Percentiles rank a stretch among this genome's conserved stretches.
phyloP scores from a whole-genome alignment of 2,888 invertebrate genomes.

The Drosophila mayaguana region DNA sequence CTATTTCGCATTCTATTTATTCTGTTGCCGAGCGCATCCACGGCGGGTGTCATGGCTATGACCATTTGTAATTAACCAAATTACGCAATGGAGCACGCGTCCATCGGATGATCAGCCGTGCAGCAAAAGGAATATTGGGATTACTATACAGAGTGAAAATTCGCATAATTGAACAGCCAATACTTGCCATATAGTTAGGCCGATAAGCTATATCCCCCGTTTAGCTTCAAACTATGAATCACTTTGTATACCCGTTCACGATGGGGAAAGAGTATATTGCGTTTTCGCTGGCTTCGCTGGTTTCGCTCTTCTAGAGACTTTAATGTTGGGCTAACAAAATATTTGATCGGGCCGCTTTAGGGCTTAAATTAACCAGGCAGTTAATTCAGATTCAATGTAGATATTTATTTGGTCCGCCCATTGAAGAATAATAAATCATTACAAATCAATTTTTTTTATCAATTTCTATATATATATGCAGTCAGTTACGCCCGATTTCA shows the following conservation, averaged over 20 bases:
- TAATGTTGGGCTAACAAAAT: background rate
- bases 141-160: background rate
- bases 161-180: background rate
- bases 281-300: background rate
- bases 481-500: no score
- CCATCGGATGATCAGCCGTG: slow-evolving; percentile 8
- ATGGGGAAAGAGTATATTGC: background rate
- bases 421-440: no score
- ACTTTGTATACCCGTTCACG: background rate
- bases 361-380: no score
- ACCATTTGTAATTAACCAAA: slow-evolving; percentile 34
- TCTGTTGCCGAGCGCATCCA: slow-evolving; percentile 37
- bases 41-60: slow-evolving; percentile 22
- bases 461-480: no score
- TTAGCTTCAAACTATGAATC: background rate
- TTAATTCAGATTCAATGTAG: no score
- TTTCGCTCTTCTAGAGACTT: background rate
- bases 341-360: no score
- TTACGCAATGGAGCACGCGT: slow-evolving; percentile 18
- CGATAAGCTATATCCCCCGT: background rate
- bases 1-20: no score
- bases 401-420: no score
- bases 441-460: no score
- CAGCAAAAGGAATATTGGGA: background rate
- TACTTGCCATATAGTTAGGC: background rate